Evolutionary conservation across 1,140 invertebrate species (phyloP).

Genomic region (Bombus turneri): DNA sequence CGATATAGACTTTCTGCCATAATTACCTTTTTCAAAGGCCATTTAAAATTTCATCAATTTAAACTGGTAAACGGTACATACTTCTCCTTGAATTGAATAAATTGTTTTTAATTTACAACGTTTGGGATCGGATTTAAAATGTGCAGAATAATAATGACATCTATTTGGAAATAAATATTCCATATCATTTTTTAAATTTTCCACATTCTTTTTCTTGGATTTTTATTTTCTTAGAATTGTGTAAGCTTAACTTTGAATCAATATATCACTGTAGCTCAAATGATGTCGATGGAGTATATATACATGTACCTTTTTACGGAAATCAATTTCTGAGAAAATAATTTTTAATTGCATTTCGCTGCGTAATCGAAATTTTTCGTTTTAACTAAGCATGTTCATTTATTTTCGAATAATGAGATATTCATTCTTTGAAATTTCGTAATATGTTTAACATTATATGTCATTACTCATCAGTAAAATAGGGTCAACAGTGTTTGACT

Average conservation of each 20-base stretch:
- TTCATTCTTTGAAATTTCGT: not conserved
- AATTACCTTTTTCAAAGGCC: slow-evolving; percentile 30
- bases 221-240: not conserved
- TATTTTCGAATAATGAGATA: not conserved
- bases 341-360: slow-evolving; percentile 1
- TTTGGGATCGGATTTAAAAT: not conserved
- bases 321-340: not conserved
- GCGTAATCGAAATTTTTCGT: not conserved
- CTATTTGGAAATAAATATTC: not conserved
- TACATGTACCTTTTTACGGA: not conserved
- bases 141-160: not conserved
- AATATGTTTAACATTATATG: not conserved
- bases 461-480: not conserved
- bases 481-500: slow-evolving; percentile 22
- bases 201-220: not conserved
- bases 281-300: not conserved
- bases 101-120: not conserved
- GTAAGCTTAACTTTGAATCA: not conserved
- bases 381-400: not conserved
- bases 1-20: slow-evolving; percentile 30
- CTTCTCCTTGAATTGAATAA: not conserved
- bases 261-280: not conserved
- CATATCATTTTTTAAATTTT: not conserved
- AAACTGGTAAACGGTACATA: not conserved
- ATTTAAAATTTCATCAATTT: slow-evolving; percentile 9